These are phyloP conservation scores for Drosophila miranda DNA, from an alignment of 1,140 invertebrate species.

Conservation along the genomic window DNA sequence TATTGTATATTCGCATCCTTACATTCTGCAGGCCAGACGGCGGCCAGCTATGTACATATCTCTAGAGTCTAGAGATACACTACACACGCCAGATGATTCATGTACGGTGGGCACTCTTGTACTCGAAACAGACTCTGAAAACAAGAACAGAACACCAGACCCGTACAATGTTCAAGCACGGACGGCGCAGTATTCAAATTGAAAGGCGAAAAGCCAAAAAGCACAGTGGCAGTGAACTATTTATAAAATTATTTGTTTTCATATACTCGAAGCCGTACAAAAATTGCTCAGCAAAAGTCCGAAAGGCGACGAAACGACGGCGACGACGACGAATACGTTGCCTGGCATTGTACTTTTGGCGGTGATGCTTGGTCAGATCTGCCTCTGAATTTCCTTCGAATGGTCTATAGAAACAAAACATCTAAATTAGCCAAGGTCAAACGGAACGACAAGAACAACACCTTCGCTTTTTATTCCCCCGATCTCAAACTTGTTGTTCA, in stretches of 20 bases:
- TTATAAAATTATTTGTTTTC: constrained; percentile 79
- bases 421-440: constrained; percentile 73
- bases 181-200: constrained; percentile 63
- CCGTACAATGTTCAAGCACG: too few species aligned
- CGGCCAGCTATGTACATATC: constrained; percentile 20
- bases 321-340: constrained; percentile 16
- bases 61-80: constrained; percentile 5
- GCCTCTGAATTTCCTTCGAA: constrained; percentile 29
- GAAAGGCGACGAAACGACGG: constrained; percentile 53
- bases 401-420: constrained; percentile 17
- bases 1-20: constrained; percentile 9
- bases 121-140: constrained; percentile 43
- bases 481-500: constrained; percentile 67
- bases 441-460: constrained; percentile 65
- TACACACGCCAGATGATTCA: constrained; percentile 58
- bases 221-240: constrained; percentile 80
- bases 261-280: constrained; percentile 34
- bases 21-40: background rate
- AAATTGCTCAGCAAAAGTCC: constrained; percentile 57
- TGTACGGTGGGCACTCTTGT: constrained; percentile 55
- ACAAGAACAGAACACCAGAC: constrained; percentile 37
- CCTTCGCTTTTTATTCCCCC: constrained; percentile 69
- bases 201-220: constrained; percentile 57
- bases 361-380: background rate
- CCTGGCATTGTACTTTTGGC: background rate